Evolutionary conservation across 2,888 invertebrate species (phyloP), one percentile per base, ranked within the genome.

Genomic region (Tenthredo amoena): DNA sequence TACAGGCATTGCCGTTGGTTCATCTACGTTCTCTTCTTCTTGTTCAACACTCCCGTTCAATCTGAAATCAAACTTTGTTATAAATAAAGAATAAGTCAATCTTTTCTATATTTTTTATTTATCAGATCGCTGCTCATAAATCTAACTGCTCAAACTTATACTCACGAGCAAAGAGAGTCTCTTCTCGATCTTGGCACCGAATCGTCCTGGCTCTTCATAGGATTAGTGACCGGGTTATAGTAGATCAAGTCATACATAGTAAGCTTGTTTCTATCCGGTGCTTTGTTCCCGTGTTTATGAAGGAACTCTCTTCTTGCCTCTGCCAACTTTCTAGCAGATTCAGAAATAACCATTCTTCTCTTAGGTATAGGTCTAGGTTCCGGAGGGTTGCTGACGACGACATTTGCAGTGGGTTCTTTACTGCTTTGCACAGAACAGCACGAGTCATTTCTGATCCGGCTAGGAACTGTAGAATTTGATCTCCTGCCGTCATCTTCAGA

Each of bases 191-290:
- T 34, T 21, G 84, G 18, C 68, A 82, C 26, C 6, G 89, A 87
- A 40, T 88, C 87, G 40, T 89, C 90, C 37, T 88, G 79, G 71
- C 87, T 88, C 40, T 90, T 95, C 95, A 98, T 97, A 4, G 97
- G 97, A 94, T 97, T 97, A 15, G 95, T 95, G 1, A 94, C 93
- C 5, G 98, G 98, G 94, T 99, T 99, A 94, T 98, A 98, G 94
- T 97, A 98, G 90, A 99, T 98, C 84, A 98, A 95, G 94, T 99
- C 98, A 89, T 97, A 97, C 98, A 99, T 98, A 74, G 97, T 98
- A 88, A 99, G 95, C 87, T 95, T 94, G 0, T 95, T 95, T 85
- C 96, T 96, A 88, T 96, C 96, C 0, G 96, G 95, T 85, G 92
- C 91, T 86, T 94, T 94, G 68, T 94, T 92, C 81, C 94, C 94